These are phyloP conservation scores for Silurus meridionalis DNA, from an alignment of 2,113 vertebrate genomes.

Conservation along the genomic window DNA sequence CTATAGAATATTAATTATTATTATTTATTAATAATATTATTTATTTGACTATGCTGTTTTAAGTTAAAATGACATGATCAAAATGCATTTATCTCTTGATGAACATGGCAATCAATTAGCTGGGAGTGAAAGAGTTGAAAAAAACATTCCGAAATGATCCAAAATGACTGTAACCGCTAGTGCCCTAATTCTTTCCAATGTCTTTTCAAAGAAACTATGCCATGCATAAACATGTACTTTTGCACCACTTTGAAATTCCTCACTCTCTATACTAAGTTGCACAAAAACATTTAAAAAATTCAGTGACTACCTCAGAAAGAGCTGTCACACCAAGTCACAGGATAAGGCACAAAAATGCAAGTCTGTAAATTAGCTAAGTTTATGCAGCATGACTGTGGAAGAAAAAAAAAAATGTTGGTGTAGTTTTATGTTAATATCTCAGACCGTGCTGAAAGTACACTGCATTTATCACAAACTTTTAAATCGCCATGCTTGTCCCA, in stretches of 20 bases:
- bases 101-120: background rate
- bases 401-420: constrained; percentile 29
- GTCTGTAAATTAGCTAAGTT: constrained; percentile 24
- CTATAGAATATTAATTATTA: too few species aligned
- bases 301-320: background rate
- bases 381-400: constrained; percentile 8
- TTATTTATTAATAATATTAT: too few species aligned
- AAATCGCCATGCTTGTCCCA: constrained; percentile 64
- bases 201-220: background rate
- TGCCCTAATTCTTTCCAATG: background rate
- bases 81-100: background rate
- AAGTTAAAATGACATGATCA: background rate
- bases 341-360: constrained; percentile 8
- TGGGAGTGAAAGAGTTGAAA: background rate
- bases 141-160: background rate
- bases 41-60: background rate
- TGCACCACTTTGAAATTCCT: background rate
- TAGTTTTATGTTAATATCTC: constrained; percentile 49
- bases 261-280: background rate
- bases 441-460: constrained; percentile 27
- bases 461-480: constrained; percentile 46
- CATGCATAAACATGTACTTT: background rate
- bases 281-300: background rate
- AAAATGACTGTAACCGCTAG: background rate
- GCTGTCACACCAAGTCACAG: constrained; percentile 8